phyloP scores from a whole-genome alignment of 2,888 invertebrate species.

The Cerceris rybyensis region DNA sequence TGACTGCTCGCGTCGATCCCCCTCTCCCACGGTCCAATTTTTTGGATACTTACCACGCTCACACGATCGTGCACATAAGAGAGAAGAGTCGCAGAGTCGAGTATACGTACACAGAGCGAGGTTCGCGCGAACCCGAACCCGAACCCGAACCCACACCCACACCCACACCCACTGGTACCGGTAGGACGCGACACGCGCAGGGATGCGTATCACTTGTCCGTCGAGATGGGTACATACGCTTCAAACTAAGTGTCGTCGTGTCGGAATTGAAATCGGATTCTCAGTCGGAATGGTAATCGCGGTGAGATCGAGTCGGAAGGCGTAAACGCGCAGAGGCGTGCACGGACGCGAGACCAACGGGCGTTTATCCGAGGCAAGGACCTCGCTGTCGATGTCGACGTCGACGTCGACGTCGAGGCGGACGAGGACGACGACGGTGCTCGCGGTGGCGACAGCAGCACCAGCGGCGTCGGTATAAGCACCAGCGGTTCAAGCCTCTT shows the following conservation, averaged over 20 bases:
- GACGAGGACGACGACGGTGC: slow-evolving; percentile 24
- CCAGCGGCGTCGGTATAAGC: slow-evolving; percentile 16
- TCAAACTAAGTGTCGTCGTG: too few relatives aligned
- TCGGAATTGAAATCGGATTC: too few relatives aligned
- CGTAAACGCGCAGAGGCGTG: slow-evolving; percentile 28
- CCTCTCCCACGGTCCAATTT: slow-evolving; percentile 31
- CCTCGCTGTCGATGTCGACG: slow-evolving; percentile 37
- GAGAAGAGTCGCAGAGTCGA: slow-evolving; percentile 26
- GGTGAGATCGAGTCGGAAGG: slow-evolving; percentile 3
- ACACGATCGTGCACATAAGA: too few relatives aligned
- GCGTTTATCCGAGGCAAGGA: slow-evolving; percentile 44
- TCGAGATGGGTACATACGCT: too few relatives aligned
- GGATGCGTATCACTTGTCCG: too few relatives aligned
- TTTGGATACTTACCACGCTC: slow-evolving; percentile 59
- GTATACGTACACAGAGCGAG: slow-evolving; percentile 39
- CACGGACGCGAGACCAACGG: slow-evolving; percentile 12
- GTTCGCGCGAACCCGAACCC: too few relatives aligned
- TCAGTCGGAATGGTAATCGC: too few relatives aligned
- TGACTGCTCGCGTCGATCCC: slow-evolving; percentile 32
- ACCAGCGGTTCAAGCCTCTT: slow-evolving; percentile 39
- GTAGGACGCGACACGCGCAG: too few relatives aligned
- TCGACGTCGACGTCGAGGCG: slow-evolving; percentile 42
- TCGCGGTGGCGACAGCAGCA: slow-evolving; percentile 10
- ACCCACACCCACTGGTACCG: slow-evolving; percentile 1
- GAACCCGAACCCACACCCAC: background rate